Evolutionary conservation across 2,888 invertebrate species (phyloP).

Genomic region (Eledona agricola): DNA sequence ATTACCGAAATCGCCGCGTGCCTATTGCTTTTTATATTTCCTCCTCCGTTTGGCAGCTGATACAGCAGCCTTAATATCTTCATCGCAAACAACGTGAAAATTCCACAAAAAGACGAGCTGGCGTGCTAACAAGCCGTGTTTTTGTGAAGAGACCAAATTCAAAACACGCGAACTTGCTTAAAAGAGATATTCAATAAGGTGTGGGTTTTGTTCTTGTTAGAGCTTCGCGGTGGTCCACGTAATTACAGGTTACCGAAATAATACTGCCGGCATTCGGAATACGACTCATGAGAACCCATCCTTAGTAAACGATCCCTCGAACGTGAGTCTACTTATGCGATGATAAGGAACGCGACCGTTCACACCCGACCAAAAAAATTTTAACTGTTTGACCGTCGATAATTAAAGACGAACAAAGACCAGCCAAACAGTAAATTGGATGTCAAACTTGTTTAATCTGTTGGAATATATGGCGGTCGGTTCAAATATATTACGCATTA

Average conservation of each 20-base stretch:
- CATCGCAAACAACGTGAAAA: slow-evolving; percentile 41
- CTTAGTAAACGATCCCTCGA: slow-evolving; percentile 57
- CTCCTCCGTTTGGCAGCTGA: slow-evolving; percentile 27
- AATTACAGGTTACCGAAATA: slow-evolving; percentile 61
- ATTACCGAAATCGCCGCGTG: slow-evolving; percentile 12
- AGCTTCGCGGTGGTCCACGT: slow-evolving; percentile 60
- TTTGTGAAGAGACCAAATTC: slow-evolving; percentile 40
- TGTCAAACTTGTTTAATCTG: slow-evolving; percentile 57
- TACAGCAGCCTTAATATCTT: slow-evolving; percentile 44
- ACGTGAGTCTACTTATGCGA: slow-evolving; percentile 56
- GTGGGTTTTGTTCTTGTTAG: slow-evolving; percentile 51
- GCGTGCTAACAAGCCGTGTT: slow-evolving; percentile 48
- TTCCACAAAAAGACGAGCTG: slow-evolving; percentile 40
- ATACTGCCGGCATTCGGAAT: slow-evolving; percentile 60
- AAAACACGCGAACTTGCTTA: slow-evolving; percentile 44
- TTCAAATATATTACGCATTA: slow-evolving; percentile 50
- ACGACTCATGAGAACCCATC: slow-evolving; percentile 61
- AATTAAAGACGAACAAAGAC: slow-evolving; percentile 50
- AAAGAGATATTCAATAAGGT: slow-evolving; percentile 47
- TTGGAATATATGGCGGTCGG: slow-evolving; percentile 55
- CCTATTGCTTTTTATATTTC: slow-evolving; percentile 32
- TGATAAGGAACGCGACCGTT: too few species aligned
- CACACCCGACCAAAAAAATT: slow-evolving; percentile 9
- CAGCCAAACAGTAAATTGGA: slow-evolving; percentile 55
- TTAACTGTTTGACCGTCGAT: slow-evolving; percentile 31